A percentile compares a stretch with the other conserved stretches of the same genome.
Conservation (phyloP, 2,797 vertebrate species). For the Phrynocephalus forsythii region DNA sequence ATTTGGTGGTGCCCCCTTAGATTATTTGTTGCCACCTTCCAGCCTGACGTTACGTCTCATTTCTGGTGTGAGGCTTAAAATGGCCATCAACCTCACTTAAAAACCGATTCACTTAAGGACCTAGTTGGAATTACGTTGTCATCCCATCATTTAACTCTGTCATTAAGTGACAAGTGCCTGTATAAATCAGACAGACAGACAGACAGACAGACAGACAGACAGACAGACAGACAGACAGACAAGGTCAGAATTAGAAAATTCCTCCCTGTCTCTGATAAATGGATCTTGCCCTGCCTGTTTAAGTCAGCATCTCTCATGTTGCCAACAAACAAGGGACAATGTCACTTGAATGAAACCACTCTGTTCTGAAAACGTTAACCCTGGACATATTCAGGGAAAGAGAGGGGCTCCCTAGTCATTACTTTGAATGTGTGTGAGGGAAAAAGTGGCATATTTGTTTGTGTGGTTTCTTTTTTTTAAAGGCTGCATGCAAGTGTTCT, state of each 20-base stretch:
- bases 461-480: slow-evolving; percentile 34
- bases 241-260: slow-evolving; percentile 35
- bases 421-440: slow-evolving; percentile 49
- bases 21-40: too few species aligned
- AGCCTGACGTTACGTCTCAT: too few species aligned
- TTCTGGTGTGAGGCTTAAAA: too few species aligned
- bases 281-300: background rate
- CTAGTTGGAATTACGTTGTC: too few species aligned
- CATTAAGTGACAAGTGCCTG: too few species aligned
- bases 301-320: background rate
- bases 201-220: too few species aligned
- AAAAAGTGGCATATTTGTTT: background rate
- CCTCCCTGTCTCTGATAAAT: background rate
- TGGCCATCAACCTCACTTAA: too few species aligned
- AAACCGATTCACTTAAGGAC: too few species aligned
- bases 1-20: too few species aligned
- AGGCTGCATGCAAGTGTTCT: slow-evolving; percentile 26
- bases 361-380: slow-evolving; percentile 47
- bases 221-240: too few species aligned
- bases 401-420: slow-evolving; percentile 42
- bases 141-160: too few species aligned
- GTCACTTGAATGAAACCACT: slow-evolving; percentile 44
- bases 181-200: too few species aligned
- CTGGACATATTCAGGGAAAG: slow-evolving; percentile 33
- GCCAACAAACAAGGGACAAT: slow-evolving; percentile 6